phyloP scores from a whole-genome alignment of 2,797 vertebrate species.

The Anniella stebbinsi region DNA sequence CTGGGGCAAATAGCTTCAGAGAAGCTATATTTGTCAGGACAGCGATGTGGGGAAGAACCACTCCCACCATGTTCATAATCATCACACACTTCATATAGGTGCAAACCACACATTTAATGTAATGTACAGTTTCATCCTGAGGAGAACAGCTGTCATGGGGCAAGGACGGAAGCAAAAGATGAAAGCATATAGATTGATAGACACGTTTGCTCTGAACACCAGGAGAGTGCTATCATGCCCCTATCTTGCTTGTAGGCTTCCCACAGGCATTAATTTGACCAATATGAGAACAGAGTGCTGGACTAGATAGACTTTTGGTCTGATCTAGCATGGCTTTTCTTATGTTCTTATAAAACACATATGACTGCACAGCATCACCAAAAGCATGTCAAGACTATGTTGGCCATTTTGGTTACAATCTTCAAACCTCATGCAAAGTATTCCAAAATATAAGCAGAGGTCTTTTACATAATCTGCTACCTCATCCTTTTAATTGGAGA shows the following conservation, averaged over 20 bases:
- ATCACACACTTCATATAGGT: background rate
- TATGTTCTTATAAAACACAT: too few species aligned
- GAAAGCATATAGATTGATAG: background rate
- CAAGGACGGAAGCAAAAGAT: background rate
- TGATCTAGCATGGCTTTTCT: too few species aligned
- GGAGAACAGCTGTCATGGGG: background rate
- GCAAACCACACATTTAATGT: background rate
- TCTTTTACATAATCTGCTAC: background rate
- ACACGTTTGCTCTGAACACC: too few species aligned
- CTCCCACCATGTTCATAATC: background rate
- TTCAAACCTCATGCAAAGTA: background rate
- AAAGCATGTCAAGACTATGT: background rate
- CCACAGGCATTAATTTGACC: too few species aligned
- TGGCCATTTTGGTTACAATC: background rate
- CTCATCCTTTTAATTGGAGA: too few species aligned
- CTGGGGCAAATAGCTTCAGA: background rate
- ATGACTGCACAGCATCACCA: background rate
- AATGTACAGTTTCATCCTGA: background rate
- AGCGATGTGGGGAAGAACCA: background rate
- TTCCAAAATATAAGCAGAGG: background rate
- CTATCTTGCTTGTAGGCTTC: too few species aligned
- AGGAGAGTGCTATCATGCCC: too few species aligned
- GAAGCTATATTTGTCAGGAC: background rate
- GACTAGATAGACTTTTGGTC: too few species aligned
- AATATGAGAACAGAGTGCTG: too few species aligned